Evolutionary conservation across 2,888 invertebrate genomes (phyloP), one percentile per base, ranked within the genome.

Genomic region (Microchrysa polita): DNA sequence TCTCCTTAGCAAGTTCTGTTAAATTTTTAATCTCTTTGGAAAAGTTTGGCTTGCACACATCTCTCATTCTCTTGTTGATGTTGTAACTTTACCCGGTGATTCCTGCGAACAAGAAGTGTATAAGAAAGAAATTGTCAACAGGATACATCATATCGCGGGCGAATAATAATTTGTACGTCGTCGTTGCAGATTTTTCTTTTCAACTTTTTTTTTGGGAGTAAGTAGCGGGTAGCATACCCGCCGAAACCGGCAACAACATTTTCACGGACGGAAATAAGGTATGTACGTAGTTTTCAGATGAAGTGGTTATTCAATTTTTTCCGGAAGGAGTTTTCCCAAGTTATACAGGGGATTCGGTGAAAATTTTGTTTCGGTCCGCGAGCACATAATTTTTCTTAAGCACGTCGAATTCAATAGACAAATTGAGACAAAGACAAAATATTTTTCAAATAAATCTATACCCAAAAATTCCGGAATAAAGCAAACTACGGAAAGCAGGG

Each of bases 231-330:
- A 80, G 79, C 79, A 78, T 78, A 80, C 79, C 80, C 80, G 75
- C 80, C 81, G 79, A 81, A 80, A 78, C 80, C 81, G 81, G 80
- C 80, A 81, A 79, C 85, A 85, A 82, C 80, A 85, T 85, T 85
- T 85, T 85, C 81, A 84, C 85, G 79, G 85, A 85, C 84, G 85
- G 84, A 77, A 85, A 85, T 80, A 85, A 85, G 85, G 85, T 85
- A 81, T 81, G 78, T 65, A n/a, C n/a, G n/a, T n/a, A n/a, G n/a
- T n/a, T n/a, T n/a, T n/a, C n/a, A n/a, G n/a, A n/a, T n/a, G n/a
- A n/a, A n/a, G n/a, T n/a, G n/a, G n/a, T n/a, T n/a, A n/a, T n/a
- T n/a, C n/a, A n/a, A n/a, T n/a, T n/a, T n/a, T n/a, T n/a, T n/a
- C n/a, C n/a, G n/a, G n/a, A n/a, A n/a, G n/a, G n/a, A n/a, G n/a